Conservation (phyloP, 1,140 invertebrate genomes). For the Leguminivora glycinivorella region DNA sequence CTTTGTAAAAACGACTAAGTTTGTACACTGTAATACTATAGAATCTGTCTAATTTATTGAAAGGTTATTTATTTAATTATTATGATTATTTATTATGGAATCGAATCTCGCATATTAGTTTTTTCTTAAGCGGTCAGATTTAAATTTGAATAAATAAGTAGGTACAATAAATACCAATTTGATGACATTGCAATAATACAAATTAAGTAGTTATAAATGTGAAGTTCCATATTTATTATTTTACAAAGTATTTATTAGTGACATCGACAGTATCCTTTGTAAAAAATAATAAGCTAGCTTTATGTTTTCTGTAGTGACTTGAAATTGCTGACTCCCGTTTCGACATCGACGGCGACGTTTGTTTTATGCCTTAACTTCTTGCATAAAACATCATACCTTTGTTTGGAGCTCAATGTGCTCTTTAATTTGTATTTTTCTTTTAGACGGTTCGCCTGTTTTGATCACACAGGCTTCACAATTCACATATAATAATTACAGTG, state of each 20-base stretch:
- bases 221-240: not conserved
- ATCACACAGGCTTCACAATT: not conserved
- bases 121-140: no score
- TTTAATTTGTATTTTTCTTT: slow-evolving; percentile 11
- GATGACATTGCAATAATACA: no score
- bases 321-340: not conserved
- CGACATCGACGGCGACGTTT: not conserved
- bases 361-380: slow-evolving; percentile 2
- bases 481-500: slow-evolving; percentile 14
- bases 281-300: not conserved
- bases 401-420: not conserved
- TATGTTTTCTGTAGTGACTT: not conserved
- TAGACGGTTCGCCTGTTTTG: not conserved
- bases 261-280: not conserved
- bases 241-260: not conserved
- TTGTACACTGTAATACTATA: no score
- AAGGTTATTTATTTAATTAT: no score
- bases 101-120: no score
- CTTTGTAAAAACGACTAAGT: no score
- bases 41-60: no score
- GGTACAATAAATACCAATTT: no score
- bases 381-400: slow-evolving; percentile 3
- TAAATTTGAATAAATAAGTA: no score
- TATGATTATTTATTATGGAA: no score
- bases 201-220: no score